phyloP scores from a whole-genome alignment of 2,888 invertebrate genomes.

The Hanleya hanleyi region DNA sequence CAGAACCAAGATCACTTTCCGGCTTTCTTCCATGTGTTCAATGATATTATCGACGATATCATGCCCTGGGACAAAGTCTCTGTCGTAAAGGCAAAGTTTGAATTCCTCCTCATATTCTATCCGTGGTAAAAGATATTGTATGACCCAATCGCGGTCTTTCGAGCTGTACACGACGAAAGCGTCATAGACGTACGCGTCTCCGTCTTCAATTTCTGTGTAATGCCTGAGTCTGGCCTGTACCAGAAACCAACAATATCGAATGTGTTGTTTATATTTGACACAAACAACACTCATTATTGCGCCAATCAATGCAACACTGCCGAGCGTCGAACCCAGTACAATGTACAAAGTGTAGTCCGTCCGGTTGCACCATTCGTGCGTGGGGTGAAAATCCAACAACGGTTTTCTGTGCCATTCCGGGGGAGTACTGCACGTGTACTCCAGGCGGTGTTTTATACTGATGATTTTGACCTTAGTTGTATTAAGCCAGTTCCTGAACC shows the following conservation, averaged over 20 bases:
- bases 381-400: slow-evolving; percentile 5
- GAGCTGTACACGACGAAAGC: not conserved
- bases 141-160: not conserved
- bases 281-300: slow-evolving; percentile 50
- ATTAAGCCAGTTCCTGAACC: slow-evolving; percentile 39
- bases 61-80: slow-evolving; percentile 83
- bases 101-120: not conserved
- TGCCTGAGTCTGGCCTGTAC: slow-evolving; percentile 76
- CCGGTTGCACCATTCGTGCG: slow-evolving; percentile 4
- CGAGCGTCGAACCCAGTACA: not conserved
- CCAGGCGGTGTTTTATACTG: not conserved
- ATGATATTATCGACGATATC: slow-evolving; percentile 83
- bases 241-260: slow-evolving; percentile 76
- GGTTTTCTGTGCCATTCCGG: not conserved
- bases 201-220: slow-evolving; percentile 77
- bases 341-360: not conserved
- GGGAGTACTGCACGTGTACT: slow-evolving; percentile 11
- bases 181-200: slow-evolving; percentile 74
- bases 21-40: slow-evolving; percentile 81
- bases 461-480: not conserved
- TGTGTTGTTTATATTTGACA: slow-evolving; percentile 77
- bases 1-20: slow-evolving; percentile 79
- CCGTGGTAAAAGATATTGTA: not conserved
- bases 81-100: slow-evolving; percentile 75
- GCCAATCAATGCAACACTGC: slow-evolving; percentile 21